phyloP scores from a whole-genome alignment of 2,888 invertebrate genomes.

The Rutpela maculata region DNA sequence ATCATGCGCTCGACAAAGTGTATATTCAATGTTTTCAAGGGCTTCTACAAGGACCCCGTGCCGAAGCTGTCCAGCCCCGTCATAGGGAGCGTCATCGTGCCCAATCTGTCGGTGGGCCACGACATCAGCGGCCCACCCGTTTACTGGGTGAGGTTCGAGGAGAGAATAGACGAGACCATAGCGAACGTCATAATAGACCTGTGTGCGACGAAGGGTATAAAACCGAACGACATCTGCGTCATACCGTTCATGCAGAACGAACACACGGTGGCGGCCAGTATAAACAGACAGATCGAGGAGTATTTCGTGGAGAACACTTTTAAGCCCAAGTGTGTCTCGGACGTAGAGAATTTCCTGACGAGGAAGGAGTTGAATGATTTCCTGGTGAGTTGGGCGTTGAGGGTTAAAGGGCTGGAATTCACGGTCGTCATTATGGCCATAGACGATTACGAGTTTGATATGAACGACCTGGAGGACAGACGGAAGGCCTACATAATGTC shows the following conservation, averaged over 20 bases:
- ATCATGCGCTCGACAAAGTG: constrained; percentile 69
- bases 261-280: constrained; percentile 60
- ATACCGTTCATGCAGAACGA: constrained; percentile 68
- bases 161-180: constrained; percentile 55
- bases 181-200: constrained; percentile 68
- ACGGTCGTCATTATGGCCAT: constrained; percentile 70
- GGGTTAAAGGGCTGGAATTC: constrained; percentile 71
- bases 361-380: constrained; percentile 66
- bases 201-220: constrained; percentile 69
- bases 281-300: constrained; percentile 66
- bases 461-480: constrained; percentile 67
- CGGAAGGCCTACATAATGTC: constrained; percentile 70
- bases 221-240: constrained; percentile 69
- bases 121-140: constrained; percentile 67
- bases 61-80: constrained; percentile 59
- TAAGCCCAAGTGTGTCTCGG: constrained; percentile 65
- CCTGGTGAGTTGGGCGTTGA: constrained; percentile 68
- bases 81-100: constrained; percentile 47
- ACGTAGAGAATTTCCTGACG: constrained; percentile 68
- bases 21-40: constrained; percentile 68
- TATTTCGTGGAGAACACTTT: constrained; percentile 69
- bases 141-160: constrained; percentile 65
- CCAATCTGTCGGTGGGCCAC: constrained; percentile 61
- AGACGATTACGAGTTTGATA: constrained; percentile 70
- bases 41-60: constrained; percentile 65